Percentiles rank a stretch among this genome's conserved stretches.
Evolutionary conservation across 2,888 invertebrate species (phyloP).

Genomic region (Parochlus steinenii): DNA sequence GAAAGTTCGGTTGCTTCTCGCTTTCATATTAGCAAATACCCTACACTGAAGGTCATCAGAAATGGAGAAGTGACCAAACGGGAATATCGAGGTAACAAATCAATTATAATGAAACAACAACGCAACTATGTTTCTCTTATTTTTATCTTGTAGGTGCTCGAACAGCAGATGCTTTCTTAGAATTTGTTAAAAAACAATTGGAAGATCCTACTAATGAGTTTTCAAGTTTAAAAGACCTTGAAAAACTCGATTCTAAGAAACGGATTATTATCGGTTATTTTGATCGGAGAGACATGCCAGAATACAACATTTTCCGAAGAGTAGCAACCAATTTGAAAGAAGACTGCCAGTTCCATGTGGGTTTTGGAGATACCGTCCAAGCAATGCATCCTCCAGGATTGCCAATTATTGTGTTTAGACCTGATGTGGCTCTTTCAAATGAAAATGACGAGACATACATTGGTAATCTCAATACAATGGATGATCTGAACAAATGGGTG

Average conservation of each 20-base stretch:
- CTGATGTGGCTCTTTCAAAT: slow-evolving; percentile 60
- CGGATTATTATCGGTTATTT: slow-evolving; percentile 85
- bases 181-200: slow-evolving; percentile 77
- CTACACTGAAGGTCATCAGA: slow-evolving; percentile 86
- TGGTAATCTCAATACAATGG: slow-evolving; percentile 58
- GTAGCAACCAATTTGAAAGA: slow-evolving; percentile 82
- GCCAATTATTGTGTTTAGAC: slow-evolving; percentile 67
- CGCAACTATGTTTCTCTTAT: background rate
- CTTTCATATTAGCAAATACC: slow-evolving; percentile 96
- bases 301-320: slow-evolving; percentile 62
- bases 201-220: slow-evolving; percentile 74
- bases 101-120: too few species aligned
- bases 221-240: slow-evolving; percentile 50
- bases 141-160: slow-evolving; percentile 40
- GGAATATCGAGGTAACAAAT: slow-evolving; percentile 73
- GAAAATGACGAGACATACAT: slow-evolving; percentile 70
- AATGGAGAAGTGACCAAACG: slow-evolving; percentile 81
- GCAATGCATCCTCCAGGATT: slow-evolving; percentile 75
- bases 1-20: slow-evolving; percentile 74
- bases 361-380: slow-evolving; percentile 66
- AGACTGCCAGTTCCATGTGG: slow-evolving; percentile 88
- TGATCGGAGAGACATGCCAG: slow-evolving; percentile 59
- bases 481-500: slow-evolving; percentile 78
- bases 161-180: slow-evolving; percentile 76
- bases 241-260: slow-evolving; percentile 59